phyloP scores from a whole-genome alignment of 2,888 invertebrate genomes.

The Heliconius sara region DNA sequence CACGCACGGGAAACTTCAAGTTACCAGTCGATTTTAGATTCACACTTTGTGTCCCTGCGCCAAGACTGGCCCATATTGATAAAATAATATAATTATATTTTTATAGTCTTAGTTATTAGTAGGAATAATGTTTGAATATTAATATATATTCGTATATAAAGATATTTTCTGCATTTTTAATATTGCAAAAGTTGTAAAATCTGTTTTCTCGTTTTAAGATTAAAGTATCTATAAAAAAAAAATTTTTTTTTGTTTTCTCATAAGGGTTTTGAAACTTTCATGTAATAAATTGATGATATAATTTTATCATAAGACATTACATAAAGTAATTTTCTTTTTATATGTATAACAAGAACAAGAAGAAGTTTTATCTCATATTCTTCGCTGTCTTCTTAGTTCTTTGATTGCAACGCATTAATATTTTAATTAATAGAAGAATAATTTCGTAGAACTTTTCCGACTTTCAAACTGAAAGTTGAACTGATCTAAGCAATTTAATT shows the following conservation, averaged over 20 bases:
- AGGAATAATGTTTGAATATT: neutral
- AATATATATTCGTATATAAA: too few species aligned
- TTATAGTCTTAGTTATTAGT: neutral
- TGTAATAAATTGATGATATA: too few species aligned
- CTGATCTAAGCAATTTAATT: conserved; percentile 19
- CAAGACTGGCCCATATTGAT: neutral
- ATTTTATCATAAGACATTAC: too few species aligned
- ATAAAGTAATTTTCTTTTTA: neutral
- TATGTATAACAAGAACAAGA: neutral
- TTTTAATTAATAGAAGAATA: conserved; percentile 13
- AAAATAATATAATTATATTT: neutral
- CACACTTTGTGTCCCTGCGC: too few species aligned
- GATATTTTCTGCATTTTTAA: neutral
- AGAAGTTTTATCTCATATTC: neutral
- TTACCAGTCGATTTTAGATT: too few species aligned
- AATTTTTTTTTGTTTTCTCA: neutral
- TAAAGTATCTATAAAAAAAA: neutral
- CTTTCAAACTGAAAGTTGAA: conserved; percentile 4
- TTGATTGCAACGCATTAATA: neutral
- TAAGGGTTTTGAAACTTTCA: neutral
- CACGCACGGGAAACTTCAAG: too few species aligned
- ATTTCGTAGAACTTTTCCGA: conserved; percentile 2
- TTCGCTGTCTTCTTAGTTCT: neutral
- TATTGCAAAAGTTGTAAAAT: neutral
- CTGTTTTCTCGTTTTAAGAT: neutral